phyloP scores from a whole-genome alignment of 2,113 vertebrate species.

The Dromas ardeola region DNA sequence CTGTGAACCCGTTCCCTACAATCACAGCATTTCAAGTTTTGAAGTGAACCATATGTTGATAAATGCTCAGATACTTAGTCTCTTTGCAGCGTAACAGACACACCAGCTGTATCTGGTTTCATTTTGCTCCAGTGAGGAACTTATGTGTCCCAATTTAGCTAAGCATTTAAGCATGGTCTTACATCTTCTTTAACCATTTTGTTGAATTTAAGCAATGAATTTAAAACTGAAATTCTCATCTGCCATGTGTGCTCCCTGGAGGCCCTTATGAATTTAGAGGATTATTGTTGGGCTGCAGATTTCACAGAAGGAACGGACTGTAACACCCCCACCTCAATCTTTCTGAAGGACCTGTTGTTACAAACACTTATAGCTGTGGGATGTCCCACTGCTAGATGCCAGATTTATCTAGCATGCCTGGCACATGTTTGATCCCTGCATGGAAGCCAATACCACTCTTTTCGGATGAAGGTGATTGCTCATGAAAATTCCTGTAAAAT shows the following conservation, averaged over 20 bases:
- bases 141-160: background rate
- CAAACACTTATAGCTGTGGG: background rate
- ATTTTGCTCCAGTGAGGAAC: background rate
- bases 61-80: background rate
- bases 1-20: background rate
- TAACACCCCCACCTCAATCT: fast-evolving
- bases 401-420: background rate
- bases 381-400: background rate
- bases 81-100: background rate
- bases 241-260: fast-evolving
- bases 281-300: background rate
- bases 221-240: background rate
- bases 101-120: background rate
- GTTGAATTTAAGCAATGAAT: background rate
- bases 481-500: background rate
- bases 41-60: background rate
- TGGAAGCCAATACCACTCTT: background rate
- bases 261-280: background rate
- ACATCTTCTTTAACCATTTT: background rate
- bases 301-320: background rate
- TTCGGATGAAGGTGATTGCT: background rate
- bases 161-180: background rate
- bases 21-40: background rate
- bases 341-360: background rate
- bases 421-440: background rate